A percentile compares a stretch with the other conserved stretches of the same genome.
phyloP scores from a whole-genome alignment of 1,140 invertebrate genomes.

The Drosophila dunni region DNA sequence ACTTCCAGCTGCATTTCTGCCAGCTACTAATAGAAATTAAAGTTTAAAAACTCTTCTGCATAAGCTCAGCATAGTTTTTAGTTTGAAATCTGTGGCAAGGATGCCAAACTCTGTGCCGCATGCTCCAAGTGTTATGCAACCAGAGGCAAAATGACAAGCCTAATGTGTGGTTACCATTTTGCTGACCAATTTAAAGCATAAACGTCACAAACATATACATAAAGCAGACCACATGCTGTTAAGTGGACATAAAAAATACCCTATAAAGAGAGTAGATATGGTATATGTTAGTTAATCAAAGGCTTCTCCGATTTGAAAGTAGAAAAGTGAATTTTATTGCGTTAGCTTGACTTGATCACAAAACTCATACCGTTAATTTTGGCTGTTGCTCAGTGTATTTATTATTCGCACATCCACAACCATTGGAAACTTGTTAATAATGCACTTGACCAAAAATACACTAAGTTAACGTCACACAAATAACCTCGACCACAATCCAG shows the following conservation, averaged over 20 bases:
- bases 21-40: not conserved
- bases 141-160: not conserved
- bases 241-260: not conserved
- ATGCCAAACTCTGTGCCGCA: slow-evolving; percentile 7
- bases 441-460: slow-evolving; percentile 16
- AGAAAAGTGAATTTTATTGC: no score
- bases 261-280: not conserved
- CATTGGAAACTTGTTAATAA: not conserved
- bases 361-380: no score
- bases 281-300: no score
- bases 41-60: not conserved
- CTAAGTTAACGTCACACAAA: slow-evolving; percentile 11
- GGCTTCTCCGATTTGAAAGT: no score
- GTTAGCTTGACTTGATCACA: no score
- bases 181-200: slow-evolving; percentile 19
- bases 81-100: slow-evolving; percentile 5
- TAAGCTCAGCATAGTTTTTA: not conserved
- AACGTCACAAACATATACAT: slow-evolving; percentile 1
- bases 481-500: not conserved
- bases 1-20: not conserved
- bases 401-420: no score
- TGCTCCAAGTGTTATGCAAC: slow-evolving; percentile 7
- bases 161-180: slow-evolving; percentile 33
- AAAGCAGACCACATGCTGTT: slow-evolving; percentile 1
- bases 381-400: no score